Percentiles rank a stretch among this genome's conserved stretches.
Evolutionary conservation across 2,113 vertebrate genomes (phyloP).

Genomic region (Pterocles gutturalis): DNA sequence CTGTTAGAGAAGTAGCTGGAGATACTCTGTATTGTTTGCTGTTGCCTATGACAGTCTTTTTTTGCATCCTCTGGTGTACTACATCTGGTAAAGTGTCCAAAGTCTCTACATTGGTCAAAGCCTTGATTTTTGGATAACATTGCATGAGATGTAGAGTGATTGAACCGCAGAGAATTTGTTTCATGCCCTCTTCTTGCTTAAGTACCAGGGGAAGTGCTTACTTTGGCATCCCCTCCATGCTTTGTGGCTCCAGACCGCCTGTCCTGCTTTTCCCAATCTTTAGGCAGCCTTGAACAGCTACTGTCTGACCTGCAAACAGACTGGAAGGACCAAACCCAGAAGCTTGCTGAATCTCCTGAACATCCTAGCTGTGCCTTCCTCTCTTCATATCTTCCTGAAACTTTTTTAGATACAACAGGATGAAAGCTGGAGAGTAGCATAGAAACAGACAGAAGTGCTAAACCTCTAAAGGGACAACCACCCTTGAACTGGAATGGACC

Average conservation of each 20-base stretch:
- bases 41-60: background rate
- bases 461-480: background rate
- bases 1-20: background rate
- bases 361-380: background rate
- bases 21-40: background rate
- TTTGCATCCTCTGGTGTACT: background rate
- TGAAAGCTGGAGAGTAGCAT: background rate
- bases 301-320: background rate
- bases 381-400: background rate
- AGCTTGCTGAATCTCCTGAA: background rate
- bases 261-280: background rate
- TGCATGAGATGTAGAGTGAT: background rate
- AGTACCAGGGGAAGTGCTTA: background rate
- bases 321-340: background rate
- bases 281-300: background rate
- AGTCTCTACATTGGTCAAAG: background rate
- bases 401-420: background rate
- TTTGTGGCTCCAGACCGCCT: background rate
- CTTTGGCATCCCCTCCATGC: background rate
- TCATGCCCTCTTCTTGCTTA: accelerated
- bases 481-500: background rate
- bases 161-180: background rate
- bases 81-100: background rate
- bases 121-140: background rate
- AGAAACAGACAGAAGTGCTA: background rate